Evolutionary conservation across 2,888 invertebrate genomes (phyloP), one percentile per base, ranked within the genome.

Genomic region (Tineola bisselliella): DNA sequence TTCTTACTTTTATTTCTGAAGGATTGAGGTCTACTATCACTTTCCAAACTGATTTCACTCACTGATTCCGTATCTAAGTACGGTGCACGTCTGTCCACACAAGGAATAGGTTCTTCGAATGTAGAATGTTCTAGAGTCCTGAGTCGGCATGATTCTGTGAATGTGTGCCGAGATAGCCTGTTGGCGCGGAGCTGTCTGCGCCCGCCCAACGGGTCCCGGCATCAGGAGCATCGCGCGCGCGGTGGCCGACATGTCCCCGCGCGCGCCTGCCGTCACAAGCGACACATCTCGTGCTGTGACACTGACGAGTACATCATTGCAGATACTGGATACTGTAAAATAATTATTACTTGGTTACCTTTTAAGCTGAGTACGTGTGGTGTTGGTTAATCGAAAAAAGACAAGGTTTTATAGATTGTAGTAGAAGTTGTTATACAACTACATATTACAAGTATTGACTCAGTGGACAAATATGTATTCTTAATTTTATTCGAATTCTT

Each of bases 201-300:
- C 81, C 52, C 60, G 81, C 72, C 84, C 65, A 62, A 58, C 64
- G 63, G 82, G 59, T 73, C 77, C 63, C 79, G 75, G 66, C 84
- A 84, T 84, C 86, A 83, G 69, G 86, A 83, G 64, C 83, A 84
- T 0, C 84, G 73, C 1, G 76, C 67, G 62, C 84, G 77, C 52
- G 77, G 74, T 19, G 75, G 73, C 13, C 81, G 77, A 65, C 81
- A 76, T 3, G 77, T 74, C 17, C 86, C 82, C 67, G 82, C 80
- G 65, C 88, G 81, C 59, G 87, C 87, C 69, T 89, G 89, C 66
- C 89, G 90, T 91, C 90, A 91, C 89, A 91, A 89, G n/a, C 90
- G 88, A 74, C 90, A 90, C 79, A 91, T 87, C 73, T 91, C 91
- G 67, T 91, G 91, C 70, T 90, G 90, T 44, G 89, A 88, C 63